Percentiles rank a stretch among this genome's conserved stretches.
Evolutionary conservation across 2,888 invertebrate genomes (phyloP).

Genomic region (Ichneumoninae sp.): DNA sequence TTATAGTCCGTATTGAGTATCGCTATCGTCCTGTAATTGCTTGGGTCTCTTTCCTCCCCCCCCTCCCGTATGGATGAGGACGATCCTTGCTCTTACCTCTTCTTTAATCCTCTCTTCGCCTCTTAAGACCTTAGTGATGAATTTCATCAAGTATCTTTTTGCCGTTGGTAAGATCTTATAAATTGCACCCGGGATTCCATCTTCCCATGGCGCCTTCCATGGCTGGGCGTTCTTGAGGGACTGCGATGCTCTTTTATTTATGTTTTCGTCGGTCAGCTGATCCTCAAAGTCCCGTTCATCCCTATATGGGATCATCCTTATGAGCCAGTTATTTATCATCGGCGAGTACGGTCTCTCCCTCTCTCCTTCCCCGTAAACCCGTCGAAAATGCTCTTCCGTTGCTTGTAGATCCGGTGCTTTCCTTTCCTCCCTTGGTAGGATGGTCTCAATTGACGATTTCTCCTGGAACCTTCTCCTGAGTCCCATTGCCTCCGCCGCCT

Average conservation of each 20-base stretch:
- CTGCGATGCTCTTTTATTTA: rapidly evolving
- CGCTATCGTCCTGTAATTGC: no score
- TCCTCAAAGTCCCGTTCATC: not conserved
- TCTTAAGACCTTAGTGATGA: no score
- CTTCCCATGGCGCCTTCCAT: not conserved
- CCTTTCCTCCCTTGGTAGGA: not conserved
- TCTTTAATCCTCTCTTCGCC: no score
- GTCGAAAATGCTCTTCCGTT: not conserved
- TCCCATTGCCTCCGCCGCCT: not conserved
- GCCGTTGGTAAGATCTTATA: not conserved
- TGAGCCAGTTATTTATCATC: not conserved
- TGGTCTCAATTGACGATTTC: not conserved
- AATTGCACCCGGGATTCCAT: not conserved
- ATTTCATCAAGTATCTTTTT: not conserved
- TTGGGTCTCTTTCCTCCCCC: no score
- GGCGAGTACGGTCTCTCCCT: not conserved
- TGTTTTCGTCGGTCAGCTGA: not conserved
- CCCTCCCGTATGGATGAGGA: no score
- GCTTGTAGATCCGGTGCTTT: not conserved
- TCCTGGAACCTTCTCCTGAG: not conserved
- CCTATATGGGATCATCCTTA: not conserved
- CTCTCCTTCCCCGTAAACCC: not conserved
- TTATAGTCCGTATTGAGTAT: no score
- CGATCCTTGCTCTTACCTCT: not conserved
- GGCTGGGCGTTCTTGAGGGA: not conserved